Evolutionary conservation across 1,140 invertebrate species (phyloP), one percentile per base, ranked within the genome.

Genomic region (Drosophila insularis): DNA sequence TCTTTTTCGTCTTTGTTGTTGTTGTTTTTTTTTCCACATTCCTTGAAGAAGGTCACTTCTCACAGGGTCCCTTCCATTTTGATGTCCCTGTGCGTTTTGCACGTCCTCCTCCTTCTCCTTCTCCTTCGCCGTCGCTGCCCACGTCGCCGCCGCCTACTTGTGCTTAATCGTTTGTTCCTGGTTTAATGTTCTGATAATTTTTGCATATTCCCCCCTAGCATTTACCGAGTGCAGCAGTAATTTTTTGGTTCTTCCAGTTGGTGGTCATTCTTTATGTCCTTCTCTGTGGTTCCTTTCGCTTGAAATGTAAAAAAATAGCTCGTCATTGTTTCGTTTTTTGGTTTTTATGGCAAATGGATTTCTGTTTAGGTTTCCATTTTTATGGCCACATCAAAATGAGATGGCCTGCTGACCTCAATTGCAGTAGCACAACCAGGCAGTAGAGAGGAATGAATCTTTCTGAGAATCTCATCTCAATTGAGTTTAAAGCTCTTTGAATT

Each of bases 1-100:
- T 11, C 32, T 35, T 35, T 35, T 35, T 35, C 10, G 1, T 8
- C 10, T 43, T 40, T 68, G 56, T 71, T 71, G 62, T 40, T 58
- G 63, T 71, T 72, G 68, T 63, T 64, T 19, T n/a, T 17, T 71
- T 69, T 8, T 50, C 37, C 71, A 72, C 71, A 72, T 86, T 78
- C 81, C 82, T 86, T 87, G 79, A 76, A 87, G 79, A 86, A 86
- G 81, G 81, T 85, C 81, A 85, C 70, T 62, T 43, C 71, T 19
- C 2, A 32, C 17, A 55, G 43, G 43, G 17, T n/a, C 17, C 17
- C 43, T 21, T 50, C 11, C 35, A 13, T 50, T 8, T 21, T 19
- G 43, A 14, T 21, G 43, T 50, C 43, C 17, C 17, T 50, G 43
- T 50, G 43, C 63, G 68, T 63, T 68, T 59, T 73, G 59, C 7